Evolutionary conservation across 2,888 invertebrate genomes (phyloP), one percentile per base, ranked within the genome.

Genomic region (Stegana nigrithorax): DNA sequence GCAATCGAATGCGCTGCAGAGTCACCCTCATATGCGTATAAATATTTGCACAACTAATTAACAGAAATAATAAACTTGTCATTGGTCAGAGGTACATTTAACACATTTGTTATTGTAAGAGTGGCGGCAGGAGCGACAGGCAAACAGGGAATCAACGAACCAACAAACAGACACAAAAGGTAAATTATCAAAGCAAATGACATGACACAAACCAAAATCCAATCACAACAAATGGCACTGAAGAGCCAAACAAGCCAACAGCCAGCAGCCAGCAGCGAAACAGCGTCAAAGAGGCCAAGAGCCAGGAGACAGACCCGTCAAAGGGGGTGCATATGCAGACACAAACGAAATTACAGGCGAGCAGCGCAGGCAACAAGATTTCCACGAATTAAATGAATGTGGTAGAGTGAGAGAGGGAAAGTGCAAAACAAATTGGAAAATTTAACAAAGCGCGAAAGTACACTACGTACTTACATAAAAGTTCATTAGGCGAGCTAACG

Each of bases 11-110:
- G n/a, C n/a, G n/a, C n/a, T n/a, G n/a, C n/a, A n/a, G n/a, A n/a
- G n/a, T n/a, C n/a, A n/a, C n/a, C n/a, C n/a, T n/a, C n/a, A n/a
- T n/a, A n/a, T n/a, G n/a, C n/a, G n/a, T n/a, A n/a, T n/a, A 71
- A 73, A 71, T 68, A 73, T 71, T 69, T 42, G 59, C 65, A 63
- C 62, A 60, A 60, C 64, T 68, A 67, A 73, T 73, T 64, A 71
- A 58, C 21, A 66, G 42, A 32, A 45, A 53, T 53, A 55, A 55
- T 55, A 55, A 55, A 55, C 32, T 55, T 12, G 25, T 36, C 17
- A 23, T 19, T 26, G 8, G 36, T 12, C 57, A 42, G 42, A 58
- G 39, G 50, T n/a, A 66, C 53, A 69, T 70, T 68, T 65, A 68
- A 65, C 66, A 59, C 59, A 59, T 59, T 59, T 59, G 59, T 59